phyloP scores from a whole-genome alignment of 2,113 vertebrate species.

The Smithornis capensis region DNA sequence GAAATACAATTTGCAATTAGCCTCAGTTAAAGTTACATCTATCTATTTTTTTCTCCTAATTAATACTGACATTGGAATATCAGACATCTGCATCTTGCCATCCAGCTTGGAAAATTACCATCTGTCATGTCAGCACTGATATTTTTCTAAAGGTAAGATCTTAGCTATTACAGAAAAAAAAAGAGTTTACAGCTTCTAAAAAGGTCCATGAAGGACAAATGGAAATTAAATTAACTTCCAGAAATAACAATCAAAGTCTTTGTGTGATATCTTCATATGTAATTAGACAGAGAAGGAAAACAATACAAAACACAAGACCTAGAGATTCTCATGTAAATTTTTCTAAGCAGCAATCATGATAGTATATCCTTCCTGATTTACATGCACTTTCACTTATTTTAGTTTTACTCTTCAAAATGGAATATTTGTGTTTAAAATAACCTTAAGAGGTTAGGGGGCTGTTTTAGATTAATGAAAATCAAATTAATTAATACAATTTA shows the following conservation, averaged over 20 bases:
- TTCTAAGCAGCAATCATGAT: neutral
- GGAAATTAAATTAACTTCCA: neutral
- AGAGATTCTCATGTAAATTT: neutral
- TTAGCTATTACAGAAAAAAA: neutral
- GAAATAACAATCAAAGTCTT: neutral
- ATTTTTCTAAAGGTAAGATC: neutral
- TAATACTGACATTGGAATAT: neutral
- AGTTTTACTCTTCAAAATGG: neutral
- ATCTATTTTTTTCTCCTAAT: neutral
- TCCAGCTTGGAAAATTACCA: neutral
- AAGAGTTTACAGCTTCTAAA: neutral
- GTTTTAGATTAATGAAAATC: neutral
- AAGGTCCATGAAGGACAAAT: neutral
- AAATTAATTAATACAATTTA: neutral
- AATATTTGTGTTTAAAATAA: neutral
- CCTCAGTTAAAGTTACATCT: neutral
- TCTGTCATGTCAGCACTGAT: neutral
- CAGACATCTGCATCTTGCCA: neutral
- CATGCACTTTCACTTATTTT: neutral
- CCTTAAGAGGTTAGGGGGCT: fast-evolving
- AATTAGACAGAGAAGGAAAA: neutral
- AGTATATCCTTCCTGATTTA: neutral
- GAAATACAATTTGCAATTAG: neutral
- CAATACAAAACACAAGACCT: neutral
- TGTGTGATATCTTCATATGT: fast-evolving